Conservation (phyloP, 2,113 vertebrate species). For the Copsychus sechellarum region DNA sequence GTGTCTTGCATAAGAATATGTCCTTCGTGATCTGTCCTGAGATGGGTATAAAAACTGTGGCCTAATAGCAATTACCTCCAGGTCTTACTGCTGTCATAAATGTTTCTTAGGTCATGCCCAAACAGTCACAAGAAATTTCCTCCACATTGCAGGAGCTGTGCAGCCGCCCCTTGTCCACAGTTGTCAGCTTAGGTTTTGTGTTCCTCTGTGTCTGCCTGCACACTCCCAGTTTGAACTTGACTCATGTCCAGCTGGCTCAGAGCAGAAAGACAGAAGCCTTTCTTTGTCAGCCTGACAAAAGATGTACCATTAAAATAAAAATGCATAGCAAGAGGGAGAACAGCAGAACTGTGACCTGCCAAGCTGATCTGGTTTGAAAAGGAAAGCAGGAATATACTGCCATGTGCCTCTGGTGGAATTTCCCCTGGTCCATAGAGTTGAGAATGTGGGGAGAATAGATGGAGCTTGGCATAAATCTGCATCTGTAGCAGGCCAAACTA, state of each 20-base stretch:
- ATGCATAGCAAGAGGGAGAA: not conserved
- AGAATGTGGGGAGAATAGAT: not conserved
- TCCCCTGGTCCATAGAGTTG: not conserved
- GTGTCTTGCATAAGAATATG: not conserved
- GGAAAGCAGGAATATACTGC: not conserved
- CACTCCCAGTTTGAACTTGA: not conserved
- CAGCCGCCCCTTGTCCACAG: not conserved
- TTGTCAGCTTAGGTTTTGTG: constrained; percentile 43
- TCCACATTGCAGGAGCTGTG: not conserved
- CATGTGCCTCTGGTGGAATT: not conserved
- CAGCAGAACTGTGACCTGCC: not conserved
- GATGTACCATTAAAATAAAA: constrained; percentile 45
- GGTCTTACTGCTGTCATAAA: not conserved
- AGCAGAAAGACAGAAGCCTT: constrained; percentile 46
- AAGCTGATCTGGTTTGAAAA: constrained; percentile 3
- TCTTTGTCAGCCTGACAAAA: constrained; percentile 47
- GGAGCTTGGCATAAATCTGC: not conserved
- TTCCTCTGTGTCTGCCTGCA: not conserved
- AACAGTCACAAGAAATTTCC: not conserved
- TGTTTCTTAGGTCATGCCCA: not conserved
- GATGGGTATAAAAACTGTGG: not conserved
- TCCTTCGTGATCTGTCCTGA: not conserved
- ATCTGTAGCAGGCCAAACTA: not conserved
- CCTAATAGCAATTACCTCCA: not conserved
- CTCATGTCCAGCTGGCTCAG: constrained; percentile 48